Base-by-base conservation (phyloP, 2,113 vertebrate species). In the Cryptoleucopteryx plumbea region DNA sequence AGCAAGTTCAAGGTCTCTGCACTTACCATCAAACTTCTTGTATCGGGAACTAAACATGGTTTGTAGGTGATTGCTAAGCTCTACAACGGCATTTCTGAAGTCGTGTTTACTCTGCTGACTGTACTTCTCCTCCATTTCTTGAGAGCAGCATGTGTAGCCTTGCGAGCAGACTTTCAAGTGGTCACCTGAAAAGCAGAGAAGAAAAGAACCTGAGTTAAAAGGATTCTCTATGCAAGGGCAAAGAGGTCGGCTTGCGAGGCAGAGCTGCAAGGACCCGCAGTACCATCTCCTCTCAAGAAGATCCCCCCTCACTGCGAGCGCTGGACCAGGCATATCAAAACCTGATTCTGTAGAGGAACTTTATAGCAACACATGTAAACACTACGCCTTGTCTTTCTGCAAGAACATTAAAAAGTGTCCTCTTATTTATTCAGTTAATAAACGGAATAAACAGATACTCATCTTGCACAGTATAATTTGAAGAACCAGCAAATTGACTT, bases 121-220 rank as follows among this genome's bases (percentile, higher is more conserved):
- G 94, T 99, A 98, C 94, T 99, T 99, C 97, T 99, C 99, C 94
- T 99, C 99, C 99, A 99, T 99, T 95, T 99, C 99, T 97, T 98
- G 97, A n/a, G 99, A 99, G 97, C 99, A 99, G 98, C 99, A 99
- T 7, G 99, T 99, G 98, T 98, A 99, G 89, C 98, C 98, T 97
- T 99, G 99, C 0, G 99, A 98, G 97, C 99, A 99, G 87, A 99
- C 99, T 97, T 99, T 99, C 98, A 99, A 98, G 73, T 99, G 98
- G 66, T 99, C 99, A 93, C 99, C 99, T 99, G 97, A 32, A 98
- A 98, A 80, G 80, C 34, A 96, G 75, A 93, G 90, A 74, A 93
- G 72, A 95, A 67, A 85, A 88, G 7, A 84, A 5, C 7, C 56
- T 1, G 3, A 68, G 21, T 96, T 85, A 88, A 67, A 95, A 83